Conservation (phyloP, 2,888 invertebrate species). For the Drosophila putrida region DNA sequence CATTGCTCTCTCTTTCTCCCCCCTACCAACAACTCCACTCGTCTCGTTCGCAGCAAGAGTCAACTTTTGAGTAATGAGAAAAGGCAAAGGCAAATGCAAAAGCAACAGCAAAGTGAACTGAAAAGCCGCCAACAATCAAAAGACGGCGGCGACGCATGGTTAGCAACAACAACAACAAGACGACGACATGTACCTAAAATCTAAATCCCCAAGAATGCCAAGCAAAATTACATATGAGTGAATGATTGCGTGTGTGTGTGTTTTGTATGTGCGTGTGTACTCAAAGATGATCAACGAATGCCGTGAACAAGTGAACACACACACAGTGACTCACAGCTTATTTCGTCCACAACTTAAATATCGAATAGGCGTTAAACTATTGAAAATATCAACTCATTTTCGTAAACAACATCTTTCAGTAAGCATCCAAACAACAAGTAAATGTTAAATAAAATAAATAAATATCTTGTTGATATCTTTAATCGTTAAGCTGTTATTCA, state of each 20-base stretch:
- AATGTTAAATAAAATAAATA: too few species aligned
- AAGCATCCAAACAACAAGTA: too few species aligned
- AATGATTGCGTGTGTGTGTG: slow-evolving; percentile 17
- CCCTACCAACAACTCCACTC: slow-evolving; percentile 2
- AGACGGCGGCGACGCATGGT: slow-evolving; percentile 36
- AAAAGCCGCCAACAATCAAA: slow-evolving; percentile 69
- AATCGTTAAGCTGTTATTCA: too few species aligned
- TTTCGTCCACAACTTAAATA: too few species aligned
- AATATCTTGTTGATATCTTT: too few species aligned
- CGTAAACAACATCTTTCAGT: too few species aligned
- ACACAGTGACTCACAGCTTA: slow-evolving; percentile 6
- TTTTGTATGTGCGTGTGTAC: slow-evolving; percentile 25
- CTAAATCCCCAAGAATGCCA: slow-evolving; percentile 62
- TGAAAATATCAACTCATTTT: too few species aligned
- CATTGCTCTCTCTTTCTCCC: neutral
- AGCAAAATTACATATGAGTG: slow-evolving; percentile 42
- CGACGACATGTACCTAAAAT: slow-evolving; percentile 53
- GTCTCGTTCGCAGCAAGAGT: slow-evolving; percentile 42
- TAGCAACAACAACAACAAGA: slow-evolving; percentile 22
- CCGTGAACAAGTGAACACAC: slow-evolving; percentile 52
- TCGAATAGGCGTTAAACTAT: too few species aligned
- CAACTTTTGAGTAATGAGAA: slow-evolving; percentile 66
- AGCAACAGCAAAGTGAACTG: slow-evolving; percentile 56
- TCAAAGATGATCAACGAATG: slow-evolving; percentile 60
- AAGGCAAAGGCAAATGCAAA: slow-evolving; percentile 52